A percentile compares a stretch with the other conserved stretches of the same genome.
phyloP scores from a whole-genome alignment of 2,113 vertebrate species.

The Syrrhaptes paradoxus region DNA sequence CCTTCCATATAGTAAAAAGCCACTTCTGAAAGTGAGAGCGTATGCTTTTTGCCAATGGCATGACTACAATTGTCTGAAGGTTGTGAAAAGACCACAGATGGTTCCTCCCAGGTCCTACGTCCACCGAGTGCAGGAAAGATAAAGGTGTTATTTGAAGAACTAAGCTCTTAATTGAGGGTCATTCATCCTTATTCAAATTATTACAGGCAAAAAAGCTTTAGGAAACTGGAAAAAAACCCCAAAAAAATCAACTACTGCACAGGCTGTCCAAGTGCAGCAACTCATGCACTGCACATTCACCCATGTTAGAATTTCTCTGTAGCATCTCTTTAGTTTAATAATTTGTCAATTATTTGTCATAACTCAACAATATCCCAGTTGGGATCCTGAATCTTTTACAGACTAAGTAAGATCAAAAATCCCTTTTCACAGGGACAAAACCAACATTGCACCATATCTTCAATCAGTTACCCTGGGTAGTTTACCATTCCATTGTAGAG shows the following conservation, averaged over 20 bases:
- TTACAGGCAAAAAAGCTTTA: background rate
- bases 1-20: background rate
- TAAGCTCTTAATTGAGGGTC: background rate
- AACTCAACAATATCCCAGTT: background rate
- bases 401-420: background rate
- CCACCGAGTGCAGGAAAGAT: background rate
- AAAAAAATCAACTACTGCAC: background rate
- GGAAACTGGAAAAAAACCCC: background rate
- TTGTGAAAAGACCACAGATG: background rate
- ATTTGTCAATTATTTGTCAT: background rate
- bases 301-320: background rate
- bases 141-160: background rate
- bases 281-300: background rate
- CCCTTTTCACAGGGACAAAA: background rate
- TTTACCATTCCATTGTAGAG: background rate
- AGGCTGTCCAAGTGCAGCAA: background rate
- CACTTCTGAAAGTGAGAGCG: background rate
- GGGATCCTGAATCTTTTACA: background rate
- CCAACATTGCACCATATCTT: background rate
- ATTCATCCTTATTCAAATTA: background rate
- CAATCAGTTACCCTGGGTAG: background rate
- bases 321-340: background rate
- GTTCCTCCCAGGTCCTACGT: background rate
- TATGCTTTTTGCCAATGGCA: fast-evolving
- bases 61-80: background rate